Conservation (phyloP, 2,888 invertebrate species). For the Yponomeuta cagnagella region DNA sequence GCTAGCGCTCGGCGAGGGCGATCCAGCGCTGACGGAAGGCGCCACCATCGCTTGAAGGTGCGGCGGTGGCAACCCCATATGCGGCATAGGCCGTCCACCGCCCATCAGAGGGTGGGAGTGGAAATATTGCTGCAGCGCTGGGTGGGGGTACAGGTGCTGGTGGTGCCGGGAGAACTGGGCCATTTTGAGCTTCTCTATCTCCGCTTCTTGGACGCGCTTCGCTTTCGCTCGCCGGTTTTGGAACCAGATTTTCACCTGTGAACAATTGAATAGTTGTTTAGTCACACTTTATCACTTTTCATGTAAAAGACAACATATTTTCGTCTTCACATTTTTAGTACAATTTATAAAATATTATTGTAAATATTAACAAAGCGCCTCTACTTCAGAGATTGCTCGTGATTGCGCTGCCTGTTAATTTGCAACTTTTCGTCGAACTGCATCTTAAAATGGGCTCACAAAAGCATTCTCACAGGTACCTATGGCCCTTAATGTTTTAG, state of each 20-base stretch:
- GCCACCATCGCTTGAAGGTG: slow-evolving; percentile 64
- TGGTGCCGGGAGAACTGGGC: slow-evolving; percentile 76
- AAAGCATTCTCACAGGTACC: no score
- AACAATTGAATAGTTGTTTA: slow-evolving; percentile 49
- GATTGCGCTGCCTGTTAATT: no score
- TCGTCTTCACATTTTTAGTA: no score
- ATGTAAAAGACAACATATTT: no score
- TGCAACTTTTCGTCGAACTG: no score
- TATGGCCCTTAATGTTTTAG: no score
- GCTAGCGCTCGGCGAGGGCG: slow-evolving; percentile 60
- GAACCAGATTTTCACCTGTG: slow-evolving; percentile 92
- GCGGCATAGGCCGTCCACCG: slow-evolving; percentile 59
- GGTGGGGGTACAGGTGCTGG: slow-evolving; percentile 66
- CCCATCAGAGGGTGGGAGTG: slow-evolving; percentile 77
- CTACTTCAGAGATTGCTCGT: no score
- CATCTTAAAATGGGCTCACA: no score
- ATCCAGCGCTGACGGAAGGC: slow-evolving; percentile 54
- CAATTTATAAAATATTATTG: no score
- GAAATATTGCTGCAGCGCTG: slow-evolving; percentile 78
- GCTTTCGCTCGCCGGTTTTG: slow-evolving; percentile 97
- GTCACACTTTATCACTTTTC: no score
- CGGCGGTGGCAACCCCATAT: slow-evolving; percentile 65
- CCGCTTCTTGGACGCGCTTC: slow-evolving; percentile 97
- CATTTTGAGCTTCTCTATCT: slow-evolving; percentile 96
- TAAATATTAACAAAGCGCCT: no score